phyloP scores from a whole-genome alignment of 1,140 invertebrate genomes.

The Calosoma granatense region DNA sequence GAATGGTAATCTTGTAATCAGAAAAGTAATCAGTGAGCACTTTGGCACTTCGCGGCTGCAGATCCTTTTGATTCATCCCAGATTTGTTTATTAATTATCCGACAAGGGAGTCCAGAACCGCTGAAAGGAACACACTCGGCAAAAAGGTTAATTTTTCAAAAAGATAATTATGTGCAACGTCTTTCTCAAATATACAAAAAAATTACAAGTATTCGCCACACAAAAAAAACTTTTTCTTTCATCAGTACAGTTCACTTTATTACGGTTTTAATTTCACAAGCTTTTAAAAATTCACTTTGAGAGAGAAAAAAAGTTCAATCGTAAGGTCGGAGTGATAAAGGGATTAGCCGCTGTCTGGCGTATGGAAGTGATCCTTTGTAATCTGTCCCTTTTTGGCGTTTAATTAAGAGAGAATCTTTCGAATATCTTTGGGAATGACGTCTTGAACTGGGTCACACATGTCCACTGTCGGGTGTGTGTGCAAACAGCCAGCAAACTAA shows the following conservation, averaged over 20 bases:
- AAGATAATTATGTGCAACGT: neutral
- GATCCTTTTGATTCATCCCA: slow-evolving; percentile 1
- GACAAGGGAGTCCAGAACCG: no score
- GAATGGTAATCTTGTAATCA: slow-evolving; percentile 8
- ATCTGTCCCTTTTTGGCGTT: neutral
- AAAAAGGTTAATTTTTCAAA: neutral
- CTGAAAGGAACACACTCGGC: neutral
- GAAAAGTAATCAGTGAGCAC: slow-evolving; percentile 6
- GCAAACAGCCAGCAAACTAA: no score
- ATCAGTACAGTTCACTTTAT: neutral
- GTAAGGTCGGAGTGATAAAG: neutral
- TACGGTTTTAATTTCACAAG: slow-evolving; percentile 4
- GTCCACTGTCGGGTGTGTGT: no score
- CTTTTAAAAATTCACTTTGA: slow-evolving; percentile 3
- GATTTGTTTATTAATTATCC: slow-evolving; percentile 1
- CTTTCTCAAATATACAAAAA: neutral
- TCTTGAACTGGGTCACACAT: no score
- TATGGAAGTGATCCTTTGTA: neutral
- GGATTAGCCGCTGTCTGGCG: neutral
- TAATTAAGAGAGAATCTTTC: neutral
- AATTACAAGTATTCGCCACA: neutral
- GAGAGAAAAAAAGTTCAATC: neutral
- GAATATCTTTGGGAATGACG: neutral
- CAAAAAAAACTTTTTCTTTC: slow-evolving; percentile 1
- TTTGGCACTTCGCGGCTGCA: neutral